These are phyloP conservation scores for Apus apus DNA, from an alignment of 2,113 vertebrate species.

Conservation along the genomic window DNA sequence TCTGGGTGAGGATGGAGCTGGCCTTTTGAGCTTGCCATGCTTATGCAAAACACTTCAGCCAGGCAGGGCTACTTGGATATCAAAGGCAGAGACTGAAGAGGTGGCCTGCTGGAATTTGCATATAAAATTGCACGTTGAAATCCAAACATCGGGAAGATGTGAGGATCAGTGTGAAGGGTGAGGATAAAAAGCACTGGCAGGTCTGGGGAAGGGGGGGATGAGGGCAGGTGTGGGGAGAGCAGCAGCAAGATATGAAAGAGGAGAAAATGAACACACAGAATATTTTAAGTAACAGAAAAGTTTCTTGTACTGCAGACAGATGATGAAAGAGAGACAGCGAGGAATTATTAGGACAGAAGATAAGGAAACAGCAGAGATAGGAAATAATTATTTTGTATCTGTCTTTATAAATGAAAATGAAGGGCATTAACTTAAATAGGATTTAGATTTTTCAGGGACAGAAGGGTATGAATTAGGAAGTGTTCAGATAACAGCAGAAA, in stretches of 20 bases:
- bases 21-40: neutral
- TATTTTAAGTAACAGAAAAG: conserved; percentile 71
- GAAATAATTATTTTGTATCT: conserved; percentile 87
- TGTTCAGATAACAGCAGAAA: conserved; percentile 72
- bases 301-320: conserved; percentile 67
- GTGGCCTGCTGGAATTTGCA: conserved; percentile 51
- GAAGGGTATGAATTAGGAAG: conserved; percentile 78
- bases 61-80: conserved; percentile 35
- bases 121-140: neutral
- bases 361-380: conserved; percentile 82
- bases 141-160: neutral
- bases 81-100: conserved; percentile 48
- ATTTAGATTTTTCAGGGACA: conserved; percentile 81
- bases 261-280: conserved; percentile 58
- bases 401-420: conserved; percentile 86
- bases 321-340: conserved; percentile 74
- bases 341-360: conserved; percentile 79
- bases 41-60: conserved; percentile 24
- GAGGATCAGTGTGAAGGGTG: neutral
- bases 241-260: conserved; percentile 31
- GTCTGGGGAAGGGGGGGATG: neutral
- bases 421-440: conserved; percentile 84
- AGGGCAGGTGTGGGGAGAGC: neutral
- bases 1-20: conserved; percentile 48
- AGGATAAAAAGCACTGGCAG: neutral